Evolutionary conservation across 2,113 vertebrate genomes (phyloP).

Genomic region (Thermophis baileyi): DNA sequence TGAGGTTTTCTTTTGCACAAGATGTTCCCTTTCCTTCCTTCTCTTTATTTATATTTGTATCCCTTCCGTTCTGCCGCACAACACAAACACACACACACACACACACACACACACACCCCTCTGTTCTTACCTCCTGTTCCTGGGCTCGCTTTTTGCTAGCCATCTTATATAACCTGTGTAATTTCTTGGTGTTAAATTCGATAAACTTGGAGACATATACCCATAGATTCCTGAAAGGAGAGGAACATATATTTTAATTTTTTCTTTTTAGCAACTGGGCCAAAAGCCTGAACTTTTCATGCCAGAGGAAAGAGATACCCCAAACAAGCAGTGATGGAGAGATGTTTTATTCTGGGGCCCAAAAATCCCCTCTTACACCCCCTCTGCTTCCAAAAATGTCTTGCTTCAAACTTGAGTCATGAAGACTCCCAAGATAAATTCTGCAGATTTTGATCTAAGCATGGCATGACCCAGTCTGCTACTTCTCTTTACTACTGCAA

Average conservation of each 20-base stretch:
- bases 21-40: neutral
- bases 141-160: constrained; percentile 95
- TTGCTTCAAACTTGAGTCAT: neutral
- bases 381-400: neutral
- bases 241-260: neutral
- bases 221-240: constrained; percentile 88
- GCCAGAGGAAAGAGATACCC: neutral
- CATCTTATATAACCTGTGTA: constrained; percentile 98
- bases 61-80: neutral
- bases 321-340: neutral
- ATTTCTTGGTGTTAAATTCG: constrained; percentile 94
- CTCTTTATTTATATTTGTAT: too few species aligned
- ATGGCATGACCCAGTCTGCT: neutral
- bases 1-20: neutral
- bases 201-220: constrained; percentile 99
- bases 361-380: too few species aligned
- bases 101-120: neutral
- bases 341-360: neutral
- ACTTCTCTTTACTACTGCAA: too few species aligned
- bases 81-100: neutral
- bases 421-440: neutral
- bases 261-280: constrained; percentile 11
- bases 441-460: neutral
- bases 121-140: constrained; percentile 85
- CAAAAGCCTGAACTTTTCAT: neutral